These are phyloP conservation scores for Capromys pilorides DNA, from an alignment of 2,797 vertebrate species.

Conservation along the genomic window DNA sequence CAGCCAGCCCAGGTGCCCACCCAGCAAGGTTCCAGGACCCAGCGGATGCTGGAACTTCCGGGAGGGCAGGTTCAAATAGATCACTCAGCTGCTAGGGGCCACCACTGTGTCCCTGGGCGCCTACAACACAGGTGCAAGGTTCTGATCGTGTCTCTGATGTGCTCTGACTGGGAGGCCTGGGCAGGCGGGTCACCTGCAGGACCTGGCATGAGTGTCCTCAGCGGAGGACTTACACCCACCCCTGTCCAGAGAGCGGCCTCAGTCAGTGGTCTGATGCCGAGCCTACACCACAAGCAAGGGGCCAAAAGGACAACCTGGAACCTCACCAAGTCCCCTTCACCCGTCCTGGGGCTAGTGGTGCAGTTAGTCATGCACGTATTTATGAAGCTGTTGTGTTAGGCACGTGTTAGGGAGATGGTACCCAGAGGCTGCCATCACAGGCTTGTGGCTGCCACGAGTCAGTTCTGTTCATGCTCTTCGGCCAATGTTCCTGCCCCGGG, in stretches of 20 bases:
- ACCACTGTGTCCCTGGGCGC: rapidly evolving
- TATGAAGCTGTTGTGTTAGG: not conserved
- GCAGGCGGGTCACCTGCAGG: not conserved
- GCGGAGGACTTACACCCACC: rapidly evolving
- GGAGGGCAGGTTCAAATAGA: not conserved
- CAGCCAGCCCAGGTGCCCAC: not conserved
- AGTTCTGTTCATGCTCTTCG: not conserved
- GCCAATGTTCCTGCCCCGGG: not conserved
- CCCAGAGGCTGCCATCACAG: rapidly evolving
- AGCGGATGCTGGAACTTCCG: rapidly evolving
- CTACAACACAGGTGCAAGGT: not conserved
- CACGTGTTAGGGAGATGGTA: not conserved
- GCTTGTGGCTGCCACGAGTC: not conserved
- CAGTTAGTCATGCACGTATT: not conserved
- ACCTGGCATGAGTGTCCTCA: not conserved
- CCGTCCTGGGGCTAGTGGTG: not conserved
- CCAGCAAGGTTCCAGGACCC: not conserved
- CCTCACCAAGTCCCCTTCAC: not conserved
- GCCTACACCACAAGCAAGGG: not conserved
- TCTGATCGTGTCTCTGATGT: not conserved
- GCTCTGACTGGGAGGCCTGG: not conserved
- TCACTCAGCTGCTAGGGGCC: rapidly evolving
- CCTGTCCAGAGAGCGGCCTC: not conserved
- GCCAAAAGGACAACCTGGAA: not conserved
- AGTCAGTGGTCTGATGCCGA: not conserved